Evolutionary conservation across 1,140 invertebrate species (phyloP).

Genomic region (Geopemphigus sp.): DNA sequence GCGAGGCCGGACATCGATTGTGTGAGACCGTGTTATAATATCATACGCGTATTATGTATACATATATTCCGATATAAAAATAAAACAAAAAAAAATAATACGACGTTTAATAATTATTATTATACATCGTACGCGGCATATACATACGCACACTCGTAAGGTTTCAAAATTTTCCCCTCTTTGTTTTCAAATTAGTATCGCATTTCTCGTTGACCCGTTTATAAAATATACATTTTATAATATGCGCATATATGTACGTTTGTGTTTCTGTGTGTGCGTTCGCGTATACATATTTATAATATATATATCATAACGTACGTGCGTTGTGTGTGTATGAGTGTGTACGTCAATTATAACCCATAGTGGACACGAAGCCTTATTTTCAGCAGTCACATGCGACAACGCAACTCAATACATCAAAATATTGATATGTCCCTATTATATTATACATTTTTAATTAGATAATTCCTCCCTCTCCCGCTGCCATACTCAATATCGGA

Average conservation of each 20-base stretch:
- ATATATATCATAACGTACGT: background rate
- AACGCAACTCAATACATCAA: slow-evolving; percentile 39
- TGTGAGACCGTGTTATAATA: background rate
- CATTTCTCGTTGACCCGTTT: slow-evolving; percentile 43
- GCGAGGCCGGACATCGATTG: too few species aligned
- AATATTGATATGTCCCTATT: slow-evolving; percentile 37
- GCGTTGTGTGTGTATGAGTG: background rate
- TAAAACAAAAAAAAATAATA: too few species aligned
- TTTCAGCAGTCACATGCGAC: slow-evolving; percentile 21
- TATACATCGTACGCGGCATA: slow-evolving; percentile 11
- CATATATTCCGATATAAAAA: slow-evolving; percentile 29
- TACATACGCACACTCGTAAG: slow-evolving; percentile 24
- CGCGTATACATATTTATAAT: background rate
- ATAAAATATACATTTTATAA: slow-evolving; percentile 18
- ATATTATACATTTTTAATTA: background rate
- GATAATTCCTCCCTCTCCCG: too few species aligned
- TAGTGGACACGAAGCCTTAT: slow-evolving; percentile 46
- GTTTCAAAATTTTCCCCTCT: slow-evolving; percentile 48
- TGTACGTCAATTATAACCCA: slow-evolving; percentile 29
- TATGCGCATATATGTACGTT: background rate
- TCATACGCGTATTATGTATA: background rate
- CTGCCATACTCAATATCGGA: too few species aligned
- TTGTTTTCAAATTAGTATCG: slow-evolving; percentile 49
- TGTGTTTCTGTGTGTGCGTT: background rate
- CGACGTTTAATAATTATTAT: slow-evolving; percentile 41